Evolutionary conservation across 2,113 vertebrate genomes (phyloP), one percentile per base, ranked within the genome.

Genomic region (Festucalex cinctus): DNA sequence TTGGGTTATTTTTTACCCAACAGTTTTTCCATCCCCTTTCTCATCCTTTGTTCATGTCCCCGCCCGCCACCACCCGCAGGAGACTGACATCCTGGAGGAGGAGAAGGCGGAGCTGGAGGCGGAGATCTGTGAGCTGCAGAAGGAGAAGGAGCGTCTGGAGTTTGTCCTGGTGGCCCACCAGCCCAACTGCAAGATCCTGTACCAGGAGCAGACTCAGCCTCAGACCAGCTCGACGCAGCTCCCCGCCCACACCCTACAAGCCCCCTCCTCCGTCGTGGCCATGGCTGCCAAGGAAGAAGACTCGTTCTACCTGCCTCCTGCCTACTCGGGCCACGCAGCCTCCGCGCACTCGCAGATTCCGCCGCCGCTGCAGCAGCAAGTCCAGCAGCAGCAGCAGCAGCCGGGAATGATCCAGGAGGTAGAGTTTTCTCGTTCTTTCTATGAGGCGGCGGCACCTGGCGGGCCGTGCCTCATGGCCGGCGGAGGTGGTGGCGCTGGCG

Each of bases 61-160:
- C 72, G 14, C 36, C 71, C 14, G 64, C n/a, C n/a, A n/a, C n/a
- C n/a, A n/a, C n/a, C n/a, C 22, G 3, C 87, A 98, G 96, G 96
- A 98, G 89, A 98, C 96, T 0, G 96, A 98, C 68, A 86, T 95
- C 8, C 79, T 98, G 86, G 96, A 98, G 87, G 96, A 98, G 88
- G 93, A 96, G 85, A 98, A 97, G 61, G 94, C 96, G 0, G 95
- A 95, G 79, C 90, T 98, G 79, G 95, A 98, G 89, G 94, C 96
- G 0, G 96, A 98, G 90, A 98, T 98, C 36, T 94, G 95, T 0
- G 95, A 98, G 82, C 92, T 98, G 63, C 96, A 94, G 80, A 98
- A 98, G 89, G 95, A 98, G 91, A 95, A 98, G 83, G 96, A 98
- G 59, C 93, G 95, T 0, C 87, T 98, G 89, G 95, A 98, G 76